Evolutionary conservation across 2,113 vertebrate genomes (phyloP).

Genomic region (Nyctereutes procyonoides): DNA sequence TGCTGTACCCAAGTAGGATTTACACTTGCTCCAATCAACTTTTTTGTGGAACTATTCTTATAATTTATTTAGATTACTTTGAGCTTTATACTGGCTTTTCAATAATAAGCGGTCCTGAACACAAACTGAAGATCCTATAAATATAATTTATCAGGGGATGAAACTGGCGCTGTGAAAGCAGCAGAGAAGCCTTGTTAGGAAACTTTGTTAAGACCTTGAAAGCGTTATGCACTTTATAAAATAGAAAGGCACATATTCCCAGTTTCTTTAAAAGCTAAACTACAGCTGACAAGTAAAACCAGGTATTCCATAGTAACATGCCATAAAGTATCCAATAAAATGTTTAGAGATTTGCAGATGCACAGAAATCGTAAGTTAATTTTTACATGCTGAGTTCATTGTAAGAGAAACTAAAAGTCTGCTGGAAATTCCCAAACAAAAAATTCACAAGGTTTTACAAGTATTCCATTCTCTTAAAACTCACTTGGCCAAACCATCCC

Average conservation of each 20-base stretch:
- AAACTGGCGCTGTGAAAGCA: neutral
- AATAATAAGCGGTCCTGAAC: neutral
- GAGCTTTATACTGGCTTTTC: neutral
- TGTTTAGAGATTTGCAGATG: neutral
- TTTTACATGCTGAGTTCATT: conserved; percentile 21
- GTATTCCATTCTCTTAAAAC: conserved; percentile 2
- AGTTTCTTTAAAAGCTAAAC: neutral
- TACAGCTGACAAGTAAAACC: conserved; percentile 41
- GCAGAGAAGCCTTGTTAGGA: neutral
- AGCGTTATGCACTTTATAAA: neutral
- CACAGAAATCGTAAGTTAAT: neutral
- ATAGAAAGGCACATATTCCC: neutral
- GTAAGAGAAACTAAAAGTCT: conserved; percentile 16
- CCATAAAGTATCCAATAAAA: neutral
- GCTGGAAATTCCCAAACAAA: conserved; percentile 49
- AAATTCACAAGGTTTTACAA: conserved; percentile 39
- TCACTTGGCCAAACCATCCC: conserved; percentile 6
- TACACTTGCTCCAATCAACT: neutral
- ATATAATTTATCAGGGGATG: conserved; percentile 1
- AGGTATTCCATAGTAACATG: neutral
- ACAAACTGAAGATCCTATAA: neutral
- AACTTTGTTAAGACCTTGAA: neutral
- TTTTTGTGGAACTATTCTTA: neutral
- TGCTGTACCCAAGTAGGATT: neutral
- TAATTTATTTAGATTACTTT: conserved; percentile 8